These are phyloP conservation scores for Euschistus heros DNA, from an alignment of 1,140 invertebrate genomes.

Conservation along the genomic window DNA sequence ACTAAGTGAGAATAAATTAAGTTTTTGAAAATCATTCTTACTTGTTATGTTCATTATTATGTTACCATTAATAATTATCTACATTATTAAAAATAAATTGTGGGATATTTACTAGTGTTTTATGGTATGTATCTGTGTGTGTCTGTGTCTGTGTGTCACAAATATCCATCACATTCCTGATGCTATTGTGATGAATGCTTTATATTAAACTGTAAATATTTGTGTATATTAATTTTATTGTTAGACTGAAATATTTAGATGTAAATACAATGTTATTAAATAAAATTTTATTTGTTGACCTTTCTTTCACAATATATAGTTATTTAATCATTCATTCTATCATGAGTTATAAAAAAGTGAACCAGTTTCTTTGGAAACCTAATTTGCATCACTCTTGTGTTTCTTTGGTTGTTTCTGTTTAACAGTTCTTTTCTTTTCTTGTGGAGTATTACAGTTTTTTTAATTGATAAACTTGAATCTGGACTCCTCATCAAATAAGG, in stretches of 20 bases:
- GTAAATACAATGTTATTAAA: background rate
- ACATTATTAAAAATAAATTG: background rate
- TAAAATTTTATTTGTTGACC: too few species aligned
- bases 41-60: background rate
- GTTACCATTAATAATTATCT: background rate
- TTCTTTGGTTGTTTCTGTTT: too few species aligned
- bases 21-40: background rate
- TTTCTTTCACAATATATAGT: too few species aligned
- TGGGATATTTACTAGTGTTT: background rate
- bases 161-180: background rate
- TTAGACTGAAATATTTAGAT: constrained; percentile 3
- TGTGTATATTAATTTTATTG: background rate
- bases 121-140: background rate
- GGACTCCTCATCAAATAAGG: too few species aligned
- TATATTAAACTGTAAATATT: background rate
- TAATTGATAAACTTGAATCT: too few species aligned
- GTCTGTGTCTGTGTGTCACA: background rate
- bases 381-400: too few species aligned
- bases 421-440: too few species aligned
- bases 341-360: too few species aligned
- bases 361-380: too few species aligned
- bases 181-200: background rate
- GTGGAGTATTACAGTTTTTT: too few species aligned
- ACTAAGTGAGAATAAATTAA: background rate
- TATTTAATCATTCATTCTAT: too few species aligned